These are phyloP conservation scores for Xenentodon cancila DNA, from an alignment of 2,797 vertebrate genomes.

Conservation along the genomic window DNA sequence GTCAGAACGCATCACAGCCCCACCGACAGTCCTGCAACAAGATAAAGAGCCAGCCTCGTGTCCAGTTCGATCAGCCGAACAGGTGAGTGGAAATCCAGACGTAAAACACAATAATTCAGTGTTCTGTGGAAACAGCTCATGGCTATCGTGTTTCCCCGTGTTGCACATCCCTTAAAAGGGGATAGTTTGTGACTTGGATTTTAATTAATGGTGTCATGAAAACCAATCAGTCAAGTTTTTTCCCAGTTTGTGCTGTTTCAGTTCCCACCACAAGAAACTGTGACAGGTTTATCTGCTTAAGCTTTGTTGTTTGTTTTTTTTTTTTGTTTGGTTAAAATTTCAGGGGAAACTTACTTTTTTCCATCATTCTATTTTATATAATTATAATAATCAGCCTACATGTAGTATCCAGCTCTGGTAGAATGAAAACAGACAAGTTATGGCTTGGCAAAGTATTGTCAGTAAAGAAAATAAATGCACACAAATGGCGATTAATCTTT, in stretches of 20 bases:
- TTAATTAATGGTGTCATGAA: not conserved
- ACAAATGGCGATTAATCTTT: not conserved
- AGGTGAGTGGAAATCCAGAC: constrained; percentile 80
- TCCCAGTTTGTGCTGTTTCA: not conserved
- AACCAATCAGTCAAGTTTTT: not conserved
- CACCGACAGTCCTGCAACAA: constrained; percentile 80
- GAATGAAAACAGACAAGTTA: no score
- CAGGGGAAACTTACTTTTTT: no score
- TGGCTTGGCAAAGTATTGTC: not conserved
- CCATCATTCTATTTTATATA: no score
- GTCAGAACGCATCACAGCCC: constrained; percentile 76
- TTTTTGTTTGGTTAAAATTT: no score
- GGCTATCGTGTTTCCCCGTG: no score
- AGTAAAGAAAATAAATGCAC: not conserved
- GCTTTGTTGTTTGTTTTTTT: no score
- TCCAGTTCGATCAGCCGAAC: constrained; percentile 94
- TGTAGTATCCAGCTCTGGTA: no score
- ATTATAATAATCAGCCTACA: no score
- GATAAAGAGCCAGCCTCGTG: constrained; percentile 81
- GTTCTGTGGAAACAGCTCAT: not conserved
- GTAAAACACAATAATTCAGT: not conserved
- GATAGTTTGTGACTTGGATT: not conserved
- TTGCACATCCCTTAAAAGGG: not conserved
- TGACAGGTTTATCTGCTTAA: not conserved
- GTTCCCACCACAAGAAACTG: not conserved